Conservation (phyloP, 2,113 vertebrate genomes). For the Chaetodon trifascialis region DNA sequence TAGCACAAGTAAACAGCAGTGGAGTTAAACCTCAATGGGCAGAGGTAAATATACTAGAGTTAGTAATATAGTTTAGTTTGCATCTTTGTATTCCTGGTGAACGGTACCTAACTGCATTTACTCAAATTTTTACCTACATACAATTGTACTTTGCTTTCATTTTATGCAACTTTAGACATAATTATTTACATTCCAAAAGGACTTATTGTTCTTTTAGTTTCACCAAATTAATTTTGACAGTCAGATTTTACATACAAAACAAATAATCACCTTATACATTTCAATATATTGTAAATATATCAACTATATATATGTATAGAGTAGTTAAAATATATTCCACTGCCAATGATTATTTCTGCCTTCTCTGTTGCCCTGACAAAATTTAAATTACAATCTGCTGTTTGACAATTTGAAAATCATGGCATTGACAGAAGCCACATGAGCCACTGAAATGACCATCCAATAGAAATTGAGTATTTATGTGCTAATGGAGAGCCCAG, state of each 20-base stretch:
- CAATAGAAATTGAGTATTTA: neutral
- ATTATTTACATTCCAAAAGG: neutral
- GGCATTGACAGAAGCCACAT: slow-evolving; percentile 18
- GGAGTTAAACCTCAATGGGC: neutral
- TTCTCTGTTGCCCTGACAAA: slow-evolving; percentile 16
- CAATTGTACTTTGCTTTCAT: neutral
- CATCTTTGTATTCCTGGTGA: neutral
- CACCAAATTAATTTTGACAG: no score
- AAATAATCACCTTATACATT: no score
- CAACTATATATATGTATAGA: no score
- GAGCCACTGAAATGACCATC: neutral
- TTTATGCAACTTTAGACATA: neutral
- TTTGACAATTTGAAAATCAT: neutral
- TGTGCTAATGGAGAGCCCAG: slow-evolving; percentile 3
- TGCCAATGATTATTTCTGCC: slow-evolving; percentile 6
- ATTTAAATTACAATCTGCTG: slow-evolving; percentile 22
- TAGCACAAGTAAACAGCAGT: neutral
- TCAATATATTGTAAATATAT: no score
- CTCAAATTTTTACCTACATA: neutral
- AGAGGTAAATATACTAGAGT: neutral
- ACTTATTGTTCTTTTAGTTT: neutral
- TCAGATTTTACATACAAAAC: no score
- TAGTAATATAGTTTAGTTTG: neutral
- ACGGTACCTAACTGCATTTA: neutral
- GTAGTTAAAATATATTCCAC: no score